phyloP scores from a whole-genome alignment of 2,888 invertebrate genomes.

The Drosophila demipolita region DNA sequence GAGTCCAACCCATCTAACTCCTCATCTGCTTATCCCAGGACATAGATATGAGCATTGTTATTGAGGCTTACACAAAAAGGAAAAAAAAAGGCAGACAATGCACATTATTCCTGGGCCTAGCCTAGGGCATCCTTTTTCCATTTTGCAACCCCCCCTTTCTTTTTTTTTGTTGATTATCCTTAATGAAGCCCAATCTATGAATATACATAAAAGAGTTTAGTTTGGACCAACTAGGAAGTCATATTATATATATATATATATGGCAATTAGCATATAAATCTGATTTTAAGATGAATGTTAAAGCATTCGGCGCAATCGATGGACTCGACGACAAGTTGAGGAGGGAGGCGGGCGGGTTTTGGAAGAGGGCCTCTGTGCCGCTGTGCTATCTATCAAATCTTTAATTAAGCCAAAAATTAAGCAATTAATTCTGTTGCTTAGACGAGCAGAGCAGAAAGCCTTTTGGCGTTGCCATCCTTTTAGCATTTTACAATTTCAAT shows the following conservation, averaged over 20 bases:
- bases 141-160: background rate
- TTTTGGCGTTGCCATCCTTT: constrained; percentile 52
- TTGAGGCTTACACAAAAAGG: constrained; percentile 3
- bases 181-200: background rate
- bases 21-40: background rate
- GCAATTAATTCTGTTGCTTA: constrained; percentile 75
- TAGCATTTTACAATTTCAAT: constrained; percentile 78
- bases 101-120: constrained; percentile 30
- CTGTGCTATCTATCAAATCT: constrained; percentile 57
- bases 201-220: background rate
- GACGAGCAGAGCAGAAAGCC: constrained; percentile 24
- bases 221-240: background rate
- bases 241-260: background rate
- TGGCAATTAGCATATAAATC: background rate
- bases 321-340: background rate
- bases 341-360: background rate
- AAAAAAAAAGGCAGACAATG: constrained; percentile 28
- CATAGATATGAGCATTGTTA: constrained; percentile 2
- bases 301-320: constrained; percentile 24
- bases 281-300: constrained; percentile 48
- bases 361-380: background rate
- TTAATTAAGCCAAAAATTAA: constrained; percentile 82
- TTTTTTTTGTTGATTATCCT: background rate
- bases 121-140: constrained; percentile 29
- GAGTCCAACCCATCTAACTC: background rate